Percentiles rank a stretch among this genome's conserved stretches.
Conservation (phyloP, 2,888 invertebrate species). For the Euspilapteryx auroguttella region DNA sequence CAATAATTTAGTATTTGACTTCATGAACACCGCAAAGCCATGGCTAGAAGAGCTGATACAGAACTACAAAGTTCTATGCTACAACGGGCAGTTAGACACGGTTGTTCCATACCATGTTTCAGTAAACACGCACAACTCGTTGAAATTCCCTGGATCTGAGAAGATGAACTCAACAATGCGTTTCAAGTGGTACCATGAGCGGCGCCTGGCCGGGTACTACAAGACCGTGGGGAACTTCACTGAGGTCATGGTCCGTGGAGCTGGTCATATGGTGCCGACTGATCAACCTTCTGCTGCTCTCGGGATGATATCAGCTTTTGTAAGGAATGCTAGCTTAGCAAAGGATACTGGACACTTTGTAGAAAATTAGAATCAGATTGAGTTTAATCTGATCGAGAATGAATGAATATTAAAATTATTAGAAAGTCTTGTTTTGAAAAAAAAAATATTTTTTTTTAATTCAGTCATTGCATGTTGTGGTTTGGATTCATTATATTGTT, state of each 20-base stretch:
- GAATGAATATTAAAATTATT: no score
- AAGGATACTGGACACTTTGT: no score
- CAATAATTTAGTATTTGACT: constrained; percentile 61
- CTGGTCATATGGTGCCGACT: constrained; percentile 70
- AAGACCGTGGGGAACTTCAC: constrained; percentile 62
- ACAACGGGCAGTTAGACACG: constrained; percentile 81
- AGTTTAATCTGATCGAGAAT: no score
- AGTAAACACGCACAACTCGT: constrained; percentile 64
- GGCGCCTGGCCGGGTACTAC: constrained; percentile 65
- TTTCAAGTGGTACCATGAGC: constrained; percentile 59
- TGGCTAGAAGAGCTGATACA: constrained; percentile 63
- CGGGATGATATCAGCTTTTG: no score
- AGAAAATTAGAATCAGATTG: no score
- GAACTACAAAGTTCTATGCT: constrained; percentile 67
- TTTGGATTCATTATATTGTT: no score
- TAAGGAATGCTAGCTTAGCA: no score
- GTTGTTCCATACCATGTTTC: constrained; percentile 79
- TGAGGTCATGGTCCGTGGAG: constrained; percentile 65
- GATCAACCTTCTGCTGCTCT: no score
- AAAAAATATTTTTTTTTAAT: no score
- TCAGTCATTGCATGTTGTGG: no score
- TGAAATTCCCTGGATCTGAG: constrained; percentile 60
- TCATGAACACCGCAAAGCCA: constrained; percentile 69
- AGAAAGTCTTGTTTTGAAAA: no score
- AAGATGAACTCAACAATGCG: constrained; percentile 59